Conservation (phyloP, 2,797 vertebrate species). For the Sebastes oblongus region DNA sequence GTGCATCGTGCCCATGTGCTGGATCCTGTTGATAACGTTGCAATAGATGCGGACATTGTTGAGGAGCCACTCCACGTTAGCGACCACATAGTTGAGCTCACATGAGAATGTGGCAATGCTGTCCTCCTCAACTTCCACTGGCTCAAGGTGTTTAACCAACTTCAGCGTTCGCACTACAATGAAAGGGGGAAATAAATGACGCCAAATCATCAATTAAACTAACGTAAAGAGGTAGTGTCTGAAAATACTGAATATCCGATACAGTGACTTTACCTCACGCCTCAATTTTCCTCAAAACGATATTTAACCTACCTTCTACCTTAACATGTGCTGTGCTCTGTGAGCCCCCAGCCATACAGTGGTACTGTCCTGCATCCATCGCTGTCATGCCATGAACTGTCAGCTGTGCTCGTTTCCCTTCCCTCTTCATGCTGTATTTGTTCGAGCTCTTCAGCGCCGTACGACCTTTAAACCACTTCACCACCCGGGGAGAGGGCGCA, state of each 20-base stretch:
- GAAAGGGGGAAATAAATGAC: neutral
- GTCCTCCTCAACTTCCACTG: conserved; percentile 86
- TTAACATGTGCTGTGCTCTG: conserved; percentile 86
- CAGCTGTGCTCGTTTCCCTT: conserved; percentile 86
- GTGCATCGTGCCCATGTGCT: conserved; percentile 86
- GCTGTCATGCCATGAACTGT: conserved; percentile 84
- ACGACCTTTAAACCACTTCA: conserved; percentile 92
- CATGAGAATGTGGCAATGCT: conserved; percentile 86
- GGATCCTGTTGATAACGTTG: conserved; percentile 87
- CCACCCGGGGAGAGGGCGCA: conserved; percentile 88
- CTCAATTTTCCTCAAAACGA: neutral
- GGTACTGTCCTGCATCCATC: conserved; percentile 87
- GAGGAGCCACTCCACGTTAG: conserved; percentile 92
- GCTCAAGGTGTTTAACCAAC: conserved; percentile 85
- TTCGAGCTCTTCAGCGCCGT: conserved; percentile 81
- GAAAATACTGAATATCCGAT: neutral
- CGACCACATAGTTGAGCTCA: conserved; percentile 90
- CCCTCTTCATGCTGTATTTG: conserved; percentile 87
- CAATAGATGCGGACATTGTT: conserved; percentile 86
- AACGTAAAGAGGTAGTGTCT: neutral
- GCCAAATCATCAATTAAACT: neutral
- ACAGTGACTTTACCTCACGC: neutral
- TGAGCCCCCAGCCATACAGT: conserved; percentile 87
- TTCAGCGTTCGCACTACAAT: conserved; percentile 83
- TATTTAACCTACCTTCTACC: conserved; percentile 85